Percentiles rank a stretch among this genome's conserved stretches.
phyloP scores from a whole-genome alignment of 2,888 invertebrate species.

The Proisotoma minuta region DNA sequence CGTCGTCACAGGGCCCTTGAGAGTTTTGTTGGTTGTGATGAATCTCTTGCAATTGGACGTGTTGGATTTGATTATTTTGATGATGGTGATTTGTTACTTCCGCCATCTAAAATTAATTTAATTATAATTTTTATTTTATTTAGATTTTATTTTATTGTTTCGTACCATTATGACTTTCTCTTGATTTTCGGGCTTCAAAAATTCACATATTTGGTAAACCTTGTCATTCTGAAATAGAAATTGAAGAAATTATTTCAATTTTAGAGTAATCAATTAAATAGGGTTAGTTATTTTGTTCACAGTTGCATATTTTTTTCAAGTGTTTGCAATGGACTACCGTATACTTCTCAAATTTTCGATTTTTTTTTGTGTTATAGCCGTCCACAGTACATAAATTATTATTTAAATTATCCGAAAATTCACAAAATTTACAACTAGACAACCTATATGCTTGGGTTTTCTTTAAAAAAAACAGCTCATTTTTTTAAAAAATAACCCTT shows the following conservation, averaged over 20 bases:
- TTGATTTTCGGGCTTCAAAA: slow-evolving; percentile 41
- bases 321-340: too few species aligned
- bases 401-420: too few species aligned
- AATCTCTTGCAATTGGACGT: neutral
- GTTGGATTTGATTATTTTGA: slow-evolving; percentile 2
- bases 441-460: too few species aligned
- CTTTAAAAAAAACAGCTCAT: too few species aligned
- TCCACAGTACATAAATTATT: too few species aligned
- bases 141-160: neutral
- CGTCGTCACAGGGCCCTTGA: neutral
- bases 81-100: slow-evolving; percentile 25
- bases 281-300: too few species aligned
- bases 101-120: slow-evolving; percentile 22
- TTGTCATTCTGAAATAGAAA: slow-evolving; percentile 42
- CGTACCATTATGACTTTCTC: slow-evolving; percentile 46
- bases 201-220: slow-evolving; percentile 46
- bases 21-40: too few species aligned
- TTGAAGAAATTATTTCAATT: neutral
- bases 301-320: too few species aligned
- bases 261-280: slow-evolving; percentile 8
- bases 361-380: too few species aligned
- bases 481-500: too few species aligned
- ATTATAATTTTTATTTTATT: neutral
- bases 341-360: too few species aligned
- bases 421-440: too few species aligned